phyloP scores from a whole-genome alignment of 2,888 invertebrate genomes.

The Chrysolina oricalcia region DNA sequence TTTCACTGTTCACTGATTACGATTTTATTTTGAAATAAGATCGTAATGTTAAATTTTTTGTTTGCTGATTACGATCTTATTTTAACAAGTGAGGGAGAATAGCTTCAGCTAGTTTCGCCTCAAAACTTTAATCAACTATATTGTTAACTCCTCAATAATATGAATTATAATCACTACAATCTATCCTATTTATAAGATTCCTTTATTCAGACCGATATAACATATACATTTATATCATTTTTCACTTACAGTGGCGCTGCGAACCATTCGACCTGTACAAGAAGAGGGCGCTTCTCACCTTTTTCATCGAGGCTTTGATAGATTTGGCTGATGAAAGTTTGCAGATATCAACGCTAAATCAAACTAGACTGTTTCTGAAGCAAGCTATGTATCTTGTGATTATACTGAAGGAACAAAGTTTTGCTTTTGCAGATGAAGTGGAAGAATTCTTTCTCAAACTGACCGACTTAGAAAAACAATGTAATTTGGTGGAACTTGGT shows the following conservation, averaged over 20 bases:
- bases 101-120: too few relatives aligned
- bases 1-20: too few relatives aligned
- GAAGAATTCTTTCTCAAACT: slow-evolving; percentile 75
- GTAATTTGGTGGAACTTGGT: slow-evolving; percentile 18
- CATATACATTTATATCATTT: neutral
- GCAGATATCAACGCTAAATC: slow-evolving; percentile 76
- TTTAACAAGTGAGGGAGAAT: too few relatives aligned
- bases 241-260: slow-evolving; percentile 65
- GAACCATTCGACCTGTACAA: slow-evolving; percentile 75
- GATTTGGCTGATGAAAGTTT: slow-evolving; percentile 80
- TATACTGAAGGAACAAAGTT: slow-evolving; percentile 75
- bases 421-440: slow-evolving; percentile 74
- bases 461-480: slow-evolving; percentile 70
- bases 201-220: too few relatives aligned
- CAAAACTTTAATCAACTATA: too few relatives aligned
- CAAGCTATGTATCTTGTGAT: slow-evolving; percentile 81
- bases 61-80: too few relatives aligned
- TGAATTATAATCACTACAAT: too few relatives aligned
- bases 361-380: slow-evolving; percentile 80
- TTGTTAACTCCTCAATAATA: too few relatives aligned
- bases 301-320: slow-evolving; percentile 83
- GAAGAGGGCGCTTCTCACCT: slow-evolving; percentile 78
- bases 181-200: too few relatives aligned
- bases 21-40: too few relatives aligned
- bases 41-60: too few relatives aligned